Evolutionary conservation across 1,140 invertebrate species (phyloP).

Genomic region (roundworm (Caenorhabditis elegans)): WBcel235 BX284604.4:805001-805500

Average conservation of each 20-base stretch:
- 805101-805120: not conserved
- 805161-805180: not conserved
- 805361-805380: not conserved
- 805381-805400: not conserved
- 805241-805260: not conserved
- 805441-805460: not conserved
- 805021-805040: too few relatives aligned
- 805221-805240: too few relatives aligned
- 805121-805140: conserved; percentile 39
- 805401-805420: not conserved
- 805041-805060: too few relatives aligned
- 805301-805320: not conserved
- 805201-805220: too few relatives aligned
- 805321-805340: not conserved
- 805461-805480: not conserved
- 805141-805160: conserved; percentile 38
- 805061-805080: too few relatives aligned
- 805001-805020: too few relatives aligned
- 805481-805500: too few relatives aligned
- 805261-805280: not conserved
- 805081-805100: too few relatives aligned
- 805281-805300: not conserved
- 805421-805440: not conserved
- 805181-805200: not conserved
- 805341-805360: not conserved